These are phyloP conservation scores for Hyperopisus bebe DNA, from an alignment of 2,113 vertebrate genomes.

Conservation along the genomic window DNA sequence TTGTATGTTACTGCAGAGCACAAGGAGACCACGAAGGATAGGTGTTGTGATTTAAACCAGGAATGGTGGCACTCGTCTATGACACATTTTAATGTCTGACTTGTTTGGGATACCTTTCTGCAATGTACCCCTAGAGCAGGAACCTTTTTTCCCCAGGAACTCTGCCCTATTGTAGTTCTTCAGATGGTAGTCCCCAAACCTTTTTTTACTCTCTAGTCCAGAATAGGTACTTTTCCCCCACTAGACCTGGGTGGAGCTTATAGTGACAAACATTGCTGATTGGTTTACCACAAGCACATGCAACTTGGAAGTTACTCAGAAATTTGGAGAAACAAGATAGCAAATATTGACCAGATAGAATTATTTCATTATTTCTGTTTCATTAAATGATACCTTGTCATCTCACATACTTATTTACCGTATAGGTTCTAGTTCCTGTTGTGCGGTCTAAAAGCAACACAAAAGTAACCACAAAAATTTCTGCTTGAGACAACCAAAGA, in stretches of 20 bases:
- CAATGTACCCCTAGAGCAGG: background rate
- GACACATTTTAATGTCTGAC: background rate
- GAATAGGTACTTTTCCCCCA: background rate
- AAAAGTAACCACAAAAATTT: background rate
- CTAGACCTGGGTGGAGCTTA: background rate
- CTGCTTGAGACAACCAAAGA: background rate
- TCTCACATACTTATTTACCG: background rate
- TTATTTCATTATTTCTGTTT: background rate
- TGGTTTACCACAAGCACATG: background rate
- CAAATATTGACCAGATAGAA: background rate
- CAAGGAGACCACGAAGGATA: background rate
- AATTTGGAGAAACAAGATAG: background rate
- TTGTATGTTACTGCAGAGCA: background rate
- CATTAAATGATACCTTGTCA: background rate
- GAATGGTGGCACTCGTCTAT: background rate
- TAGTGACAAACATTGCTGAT: background rate
- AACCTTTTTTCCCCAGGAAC: background rate
- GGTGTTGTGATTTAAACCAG: background rate
- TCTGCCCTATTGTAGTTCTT: background rate
- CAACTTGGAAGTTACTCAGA: background rate
- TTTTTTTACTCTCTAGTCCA: background rate
- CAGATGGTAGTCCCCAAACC: background rate
- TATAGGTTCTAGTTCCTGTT: background rate
- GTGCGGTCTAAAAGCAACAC: background rate
- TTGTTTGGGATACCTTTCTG: background rate